Evolutionary conservation across 2,797 vertebrate genomes (phyloP).

Genomic region (Pelochelys cantorii): DNA sequence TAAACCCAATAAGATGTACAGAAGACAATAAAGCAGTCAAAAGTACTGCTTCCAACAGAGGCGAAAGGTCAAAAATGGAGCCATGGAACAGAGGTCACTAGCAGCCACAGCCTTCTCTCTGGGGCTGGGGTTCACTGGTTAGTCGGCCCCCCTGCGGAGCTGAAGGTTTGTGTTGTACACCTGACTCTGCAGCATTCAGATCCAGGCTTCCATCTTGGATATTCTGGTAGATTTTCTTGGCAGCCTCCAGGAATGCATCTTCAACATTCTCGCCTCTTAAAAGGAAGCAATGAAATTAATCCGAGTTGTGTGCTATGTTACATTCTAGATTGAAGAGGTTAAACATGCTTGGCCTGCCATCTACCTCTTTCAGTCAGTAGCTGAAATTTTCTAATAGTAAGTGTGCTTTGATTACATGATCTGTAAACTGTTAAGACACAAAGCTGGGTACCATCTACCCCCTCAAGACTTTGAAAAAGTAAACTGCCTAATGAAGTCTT

Average conservation of each 20-base stretch:
- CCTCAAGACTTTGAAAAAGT: not conserved
- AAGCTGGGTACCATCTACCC: not conserved
- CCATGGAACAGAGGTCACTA: slow-evolving; percentile 87
- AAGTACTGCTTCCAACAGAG: slow-evolving; percentile 82
- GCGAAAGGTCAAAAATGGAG: slow-evolving; percentile 80
- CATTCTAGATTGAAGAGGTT: not conserved
- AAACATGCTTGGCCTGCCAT: not conserved
- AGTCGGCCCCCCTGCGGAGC: slow-evolving; percentile 96
- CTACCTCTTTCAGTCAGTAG: not conserved
- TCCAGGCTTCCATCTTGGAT: slow-evolving; percentile 98
- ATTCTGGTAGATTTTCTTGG: slow-evolving; percentile 99
- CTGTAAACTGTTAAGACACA: not conserved
- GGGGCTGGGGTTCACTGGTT: slow-evolving; percentile 98
- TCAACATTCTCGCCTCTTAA: slow-evolving; percentile 95
- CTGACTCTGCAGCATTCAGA: slow-evolving; percentile 96
- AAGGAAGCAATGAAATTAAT: slow-evolving; percentile 49
- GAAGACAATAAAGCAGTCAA: slow-evolving; percentile 82
- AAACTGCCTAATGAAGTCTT: not conserved
- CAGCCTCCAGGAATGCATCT: slow-evolving; percentile 96
- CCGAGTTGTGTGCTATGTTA: slow-evolving; percentile 3
- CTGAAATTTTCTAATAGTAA: not conserved
- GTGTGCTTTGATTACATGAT: not conserved
- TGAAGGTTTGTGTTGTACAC: slow-evolving; percentile 98
- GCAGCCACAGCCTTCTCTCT: slow-evolving; percentile 99
- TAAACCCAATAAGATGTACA: slow-evolving; percentile 87